Evolutionary conservation across 2,888 invertebrate genomes (phyloP), one percentile per base, ranked within the genome.

Genomic region (Brenthis daphne): DNA sequence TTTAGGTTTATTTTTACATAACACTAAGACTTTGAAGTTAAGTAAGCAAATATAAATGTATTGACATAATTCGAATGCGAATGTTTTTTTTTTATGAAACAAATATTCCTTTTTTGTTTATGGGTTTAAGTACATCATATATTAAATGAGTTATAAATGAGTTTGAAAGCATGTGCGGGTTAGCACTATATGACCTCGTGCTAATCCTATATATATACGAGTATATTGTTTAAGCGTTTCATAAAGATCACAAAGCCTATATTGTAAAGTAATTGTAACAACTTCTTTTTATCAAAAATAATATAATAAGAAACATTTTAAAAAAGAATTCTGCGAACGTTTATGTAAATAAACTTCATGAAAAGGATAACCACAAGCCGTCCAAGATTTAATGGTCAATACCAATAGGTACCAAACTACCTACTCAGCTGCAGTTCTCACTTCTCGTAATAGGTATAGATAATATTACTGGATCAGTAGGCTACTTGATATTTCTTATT

Each of bases 351-450:
- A 48, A 37, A 43, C 14, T 20, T 65, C 51, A 65, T 57, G 57
- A 53, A 65, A 57, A 58, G 57, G 65, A 43, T 57, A 65, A 65
- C 65, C 65, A 43, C 65, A 65, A 53, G 29, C n/a, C 33, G 13
- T 57, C 37, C 57, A 61, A 16, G 51, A 53, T 53, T 16, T 24
- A 20, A 33, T 43, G 16, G 43, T 20, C 24, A 53, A 43, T 43
- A 43, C 37, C 8, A 43, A 43, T 43, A 43, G 37, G 37, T 8
- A 43, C 8, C 37, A 43, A 43, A 43, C 8, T 43, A 43, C 8
- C 8, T 11, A 43, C 51, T 53, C 53, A 11, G 53, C 20, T 54
- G 43, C 43, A 16, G 16, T 64, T 54, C 54, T 64, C 43, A 16
- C 13, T 64, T 54, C 54, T 64, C 20, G 53, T 24, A 43, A 54